phyloP scores from a whole-genome alignment of 2,113 vertebrate species.

The Casuarius casuarius region DNA sequence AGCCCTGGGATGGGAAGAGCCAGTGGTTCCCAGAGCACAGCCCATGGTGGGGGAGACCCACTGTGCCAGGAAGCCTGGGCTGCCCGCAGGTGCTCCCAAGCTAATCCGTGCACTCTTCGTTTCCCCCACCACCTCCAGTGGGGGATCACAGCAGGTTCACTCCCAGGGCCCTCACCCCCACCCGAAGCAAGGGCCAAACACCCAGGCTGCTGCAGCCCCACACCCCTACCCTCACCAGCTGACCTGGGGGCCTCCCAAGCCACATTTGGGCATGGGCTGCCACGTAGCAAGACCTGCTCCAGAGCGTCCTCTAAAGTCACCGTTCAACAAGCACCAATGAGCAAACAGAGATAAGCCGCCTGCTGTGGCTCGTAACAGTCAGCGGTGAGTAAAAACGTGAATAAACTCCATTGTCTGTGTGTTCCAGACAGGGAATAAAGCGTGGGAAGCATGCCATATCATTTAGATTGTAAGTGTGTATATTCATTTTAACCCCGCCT shows the following conservation, averaged over 20 bases:
- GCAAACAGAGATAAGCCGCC: too few relatives aligned
- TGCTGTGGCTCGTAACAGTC: too few relatives aligned
- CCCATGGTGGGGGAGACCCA: neutral
- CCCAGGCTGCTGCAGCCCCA: too few relatives aligned
- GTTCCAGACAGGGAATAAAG: neutral
- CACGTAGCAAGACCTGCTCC: too few relatives aligned
- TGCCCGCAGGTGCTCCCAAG: neutral
- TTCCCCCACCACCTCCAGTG: neutral
- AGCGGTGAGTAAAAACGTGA: neutral
- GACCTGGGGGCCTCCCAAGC: too few relatives aligned
- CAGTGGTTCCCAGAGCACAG: neutral
- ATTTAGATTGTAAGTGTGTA: neutral
- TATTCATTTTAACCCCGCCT: neutral
- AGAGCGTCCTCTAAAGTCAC: too few relatives aligned
- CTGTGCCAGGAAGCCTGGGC: neutral
- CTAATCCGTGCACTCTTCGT: neutral
- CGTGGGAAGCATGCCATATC: neutral
- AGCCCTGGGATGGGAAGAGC: neutral
- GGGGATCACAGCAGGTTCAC: neutral
- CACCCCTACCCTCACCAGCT: too few relatives aligned
- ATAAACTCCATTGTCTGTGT: neutral
- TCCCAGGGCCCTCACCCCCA: neutral
- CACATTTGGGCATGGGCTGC: too few relatives aligned
- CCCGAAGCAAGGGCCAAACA: too few relatives aligned
- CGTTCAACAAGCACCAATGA: too few relatives aligned